These are phyloP conservation scores for Saccopteryx bilineata DNA, from an alignment of 2,113 vertebrate genomes.

Conservation along the genomic window DNA sequence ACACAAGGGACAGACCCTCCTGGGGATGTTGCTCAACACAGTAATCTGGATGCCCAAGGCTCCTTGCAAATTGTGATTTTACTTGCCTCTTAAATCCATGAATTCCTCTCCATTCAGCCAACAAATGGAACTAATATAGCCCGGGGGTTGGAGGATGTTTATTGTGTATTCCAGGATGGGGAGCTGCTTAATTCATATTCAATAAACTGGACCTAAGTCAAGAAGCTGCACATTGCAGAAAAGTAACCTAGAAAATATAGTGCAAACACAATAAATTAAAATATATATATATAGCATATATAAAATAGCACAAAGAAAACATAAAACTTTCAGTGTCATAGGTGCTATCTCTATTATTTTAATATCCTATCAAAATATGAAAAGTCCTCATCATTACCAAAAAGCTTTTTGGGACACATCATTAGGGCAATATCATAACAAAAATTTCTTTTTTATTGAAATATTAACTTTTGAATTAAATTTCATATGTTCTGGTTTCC, in stretches of 20 bases:
- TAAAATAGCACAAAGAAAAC: background rate
- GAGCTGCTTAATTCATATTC: background rate
- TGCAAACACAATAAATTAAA: too few species aligned
- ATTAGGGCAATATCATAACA: conserved; percentile 45
- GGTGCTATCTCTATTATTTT: background rate
- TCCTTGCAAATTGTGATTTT: background rate
- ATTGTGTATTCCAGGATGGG: background rate
- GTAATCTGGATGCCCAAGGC: background rate
- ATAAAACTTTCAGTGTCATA: background rate
- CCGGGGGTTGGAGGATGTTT: background rate
- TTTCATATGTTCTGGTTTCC: background rate
- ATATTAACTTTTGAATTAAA: conserved; percentile 64
- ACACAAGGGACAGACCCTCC: background rate
- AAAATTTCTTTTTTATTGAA: conserved; percentile 73
- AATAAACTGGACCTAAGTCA: background rate
- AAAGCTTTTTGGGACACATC: background rate
- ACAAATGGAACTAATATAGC: background rate
- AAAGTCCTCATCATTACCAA: background rate
- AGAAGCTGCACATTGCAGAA: background rate
- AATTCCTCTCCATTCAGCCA: background rate
- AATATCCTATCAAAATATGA: background rate
- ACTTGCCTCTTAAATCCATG: rapidly evolving
- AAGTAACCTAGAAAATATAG: background rate
- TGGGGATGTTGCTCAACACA: rapidly evolving
- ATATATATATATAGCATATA: background rate